These are phyloP conservation scores for Battus philenor DNA, from an alignment of 1,140 invertebrate species.

Conservation along the genomic window DNA sequence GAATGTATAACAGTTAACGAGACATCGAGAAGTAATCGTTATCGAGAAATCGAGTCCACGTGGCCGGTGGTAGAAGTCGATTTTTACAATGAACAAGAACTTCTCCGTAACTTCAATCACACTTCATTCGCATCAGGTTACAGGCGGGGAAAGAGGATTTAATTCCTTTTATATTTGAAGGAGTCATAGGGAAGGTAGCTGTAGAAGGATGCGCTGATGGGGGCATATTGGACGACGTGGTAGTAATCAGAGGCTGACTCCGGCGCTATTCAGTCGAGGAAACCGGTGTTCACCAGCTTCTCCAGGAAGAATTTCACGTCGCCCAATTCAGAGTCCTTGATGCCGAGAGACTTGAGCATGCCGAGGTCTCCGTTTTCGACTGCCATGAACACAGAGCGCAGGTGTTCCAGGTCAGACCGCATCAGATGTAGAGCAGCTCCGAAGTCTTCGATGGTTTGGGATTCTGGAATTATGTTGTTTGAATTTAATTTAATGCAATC, in stretches of 20 bases:
- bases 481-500: too few species aligned
- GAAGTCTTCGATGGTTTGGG: conserved; percentile 96
- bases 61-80: conserved; percentile 58
- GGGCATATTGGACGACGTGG: conserved; percentile 76
- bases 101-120: conserved; percentile 28
- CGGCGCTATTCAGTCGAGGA: conserved; percentile 91
- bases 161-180: conserved; percentile 56
- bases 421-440: conserved; percentile 90
- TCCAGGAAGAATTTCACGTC: conserved; percentile 98
- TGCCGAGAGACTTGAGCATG: conserved; percentile 94
- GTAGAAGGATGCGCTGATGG: conserved; percentile 79
- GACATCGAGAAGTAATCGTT: conserved; percentile 25
- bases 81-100: conserved; percentile 23
- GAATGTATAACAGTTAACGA: too few species aligned
- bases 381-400: conserved; percentile 95
- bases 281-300: conserved; percentile 96
- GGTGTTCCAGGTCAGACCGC: conserved; percentile 91
- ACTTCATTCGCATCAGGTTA: conserved; percentile 19
- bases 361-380: conserved; percentile 97
- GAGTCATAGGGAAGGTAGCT: conserved; percentile 77
- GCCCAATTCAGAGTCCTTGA: conserved; percentile 96
- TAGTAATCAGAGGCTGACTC: conserved; percentile 81
- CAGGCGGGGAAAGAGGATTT: conserved; percentile 19
- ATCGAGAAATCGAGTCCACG: conserved; percentile 38
- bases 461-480: conserved; percentile 81